These are phyloP conservation scores for Drosophila auraria DNA, from an alignment of 1,140 invertebrate genomes.

Conservation along the genomic window DNA sequence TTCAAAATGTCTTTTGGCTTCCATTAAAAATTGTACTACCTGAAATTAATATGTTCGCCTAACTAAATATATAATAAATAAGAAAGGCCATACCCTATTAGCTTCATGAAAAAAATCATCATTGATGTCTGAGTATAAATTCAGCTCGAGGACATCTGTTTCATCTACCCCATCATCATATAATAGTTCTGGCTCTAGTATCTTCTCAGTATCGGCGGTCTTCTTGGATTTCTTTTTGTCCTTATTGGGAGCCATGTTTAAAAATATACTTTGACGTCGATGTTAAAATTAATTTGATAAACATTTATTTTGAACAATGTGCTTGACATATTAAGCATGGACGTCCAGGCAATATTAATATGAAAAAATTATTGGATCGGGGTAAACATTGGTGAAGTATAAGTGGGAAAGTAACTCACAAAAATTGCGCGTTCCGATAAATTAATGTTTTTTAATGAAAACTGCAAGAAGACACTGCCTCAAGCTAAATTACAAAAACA, in stretches of 20 bases:
- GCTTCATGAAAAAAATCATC: slow-evolving; percentile 63
- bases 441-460: no score
- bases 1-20: slow-evolving; percentile 54
- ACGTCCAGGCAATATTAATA: no score
- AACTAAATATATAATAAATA: not conserved
- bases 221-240: slow-evolving; percentile 39
- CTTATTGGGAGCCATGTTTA: slow-evolving; percentile 41
- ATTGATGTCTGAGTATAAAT: slow-evolving; percentile 66
- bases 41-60: slow-evolving; percentile 1
- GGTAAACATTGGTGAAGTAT: no score
- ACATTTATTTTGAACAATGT: not conserved
- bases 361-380: no score
- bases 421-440: no score
- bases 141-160: slow-evolving; percentile 50
- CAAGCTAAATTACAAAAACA: no score
- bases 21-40: slow-evolving; percentile 69
- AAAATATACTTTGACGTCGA: slow-evolving; percentile 7
- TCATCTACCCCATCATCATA: slow-evolving; percentile 37
- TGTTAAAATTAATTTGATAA: not conserved
- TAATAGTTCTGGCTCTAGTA: slow-evolving; percentile 17
- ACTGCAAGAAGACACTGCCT: no score
- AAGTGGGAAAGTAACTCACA: no score
- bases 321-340: not conserved
- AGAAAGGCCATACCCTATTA: slow-evolving; percentile 40
- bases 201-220: slow-evolving; percentile 13